Evolutionary conservation across 2,888 invertebrate species (phyloP), one percentile per base, ranked within the genome.

Genomic region (Zaprionus lineosus): DNA sequence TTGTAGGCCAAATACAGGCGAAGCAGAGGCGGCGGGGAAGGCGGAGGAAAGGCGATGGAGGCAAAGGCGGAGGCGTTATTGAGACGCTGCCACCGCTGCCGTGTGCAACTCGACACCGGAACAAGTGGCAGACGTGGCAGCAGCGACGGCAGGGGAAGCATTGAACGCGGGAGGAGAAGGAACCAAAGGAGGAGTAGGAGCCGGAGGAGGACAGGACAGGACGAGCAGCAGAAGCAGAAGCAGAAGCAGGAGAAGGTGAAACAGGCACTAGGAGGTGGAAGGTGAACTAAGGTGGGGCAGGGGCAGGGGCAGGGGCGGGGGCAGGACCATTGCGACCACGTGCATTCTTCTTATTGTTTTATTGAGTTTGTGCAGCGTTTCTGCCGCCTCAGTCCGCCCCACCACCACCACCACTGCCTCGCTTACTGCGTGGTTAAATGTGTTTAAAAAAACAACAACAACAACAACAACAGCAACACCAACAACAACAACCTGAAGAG

Each of bases 81-180:
- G 57, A 71, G 58, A 50, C n/a, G 29, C n/a, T 29, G 19, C 29
- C 18, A 21, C 44, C 8, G 19, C 43, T 47, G 75, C 50, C 59
- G 71, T 74, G 59, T 81, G 79, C 84, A 81, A 81, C 78, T 73
- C 82, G 86, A 81, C 86, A 81, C 79, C 79, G 79, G 79, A 81
- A 81, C 79, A 86, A 81, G 79, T 81, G 86, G 84, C 71, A 79
- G 61, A 48, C 57, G 57, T 18, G 33, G 29, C 33, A 40, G 15
- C 9, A 7, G 43, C n/a, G n/a, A n/a, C 1, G 26, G 50, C 9
- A 47, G 31, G 6, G 15, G n/a, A n/a, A n/a, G n/a, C n/a, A n/a
- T n/a, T n/a, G n/a, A n/a, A n/a, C 4, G 33, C 6, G 26, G 39
- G 41, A 24, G 9, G 18, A 12, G 16, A 14, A 26, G 14, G 29